Percentiles rank a stretch among this genome's conserved stretches.
These are phyloP conservation scores for Adineta ricciae DNA, from an alignment of 2,888 invertebrate genomes.

Conservation along the genomic window DNA sequence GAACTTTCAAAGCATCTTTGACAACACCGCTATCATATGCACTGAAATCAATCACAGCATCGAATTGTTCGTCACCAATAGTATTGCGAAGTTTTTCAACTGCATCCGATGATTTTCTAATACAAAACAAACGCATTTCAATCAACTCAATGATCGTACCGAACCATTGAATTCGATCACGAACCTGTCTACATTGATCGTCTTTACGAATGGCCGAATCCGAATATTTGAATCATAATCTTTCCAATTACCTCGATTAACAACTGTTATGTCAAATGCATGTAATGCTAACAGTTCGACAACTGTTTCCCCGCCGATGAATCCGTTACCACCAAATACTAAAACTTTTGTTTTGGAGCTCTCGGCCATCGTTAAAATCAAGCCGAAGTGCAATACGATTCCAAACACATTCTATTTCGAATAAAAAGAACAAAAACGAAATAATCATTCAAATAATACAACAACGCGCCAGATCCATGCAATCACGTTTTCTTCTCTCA, in stretches of 20 bases:
- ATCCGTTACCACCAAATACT: constrained; percentile 53
- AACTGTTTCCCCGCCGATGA: constrained; percentile 50
- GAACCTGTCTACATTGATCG: constrained; percentile 21
- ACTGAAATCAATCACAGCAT: constrained; percentile 52
- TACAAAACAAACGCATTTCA: background rate
- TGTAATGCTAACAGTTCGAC: constrained; percentile 41
- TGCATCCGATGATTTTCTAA: constrained; percentile 39
- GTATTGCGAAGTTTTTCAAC: constrained; percentile 41
- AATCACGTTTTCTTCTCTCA: background rate
- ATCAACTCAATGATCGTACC: no score
- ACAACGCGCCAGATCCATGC: background rate
- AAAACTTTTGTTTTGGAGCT: constrained; percentile 36
- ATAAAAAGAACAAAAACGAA: background rate
- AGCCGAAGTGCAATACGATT: background rate
- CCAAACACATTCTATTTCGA: background rate
- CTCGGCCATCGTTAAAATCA: background rate
- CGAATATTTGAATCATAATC: constrained; percentile 45
- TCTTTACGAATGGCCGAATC: constrained; percentile 38
- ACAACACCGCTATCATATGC: constrained; percentile 48
- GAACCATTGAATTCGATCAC: no score
- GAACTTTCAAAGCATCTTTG: constrained; percentile 42
- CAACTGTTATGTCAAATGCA: constrained; percentile 43
- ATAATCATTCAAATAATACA: background rate
- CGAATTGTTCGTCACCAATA: constrained; percentile 41
- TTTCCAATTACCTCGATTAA: constrained; percentile 52